Base-by-base conservation (phyloP, 2,888 invertebrate genomes). In the Notodonta dromedarius region DNA sequence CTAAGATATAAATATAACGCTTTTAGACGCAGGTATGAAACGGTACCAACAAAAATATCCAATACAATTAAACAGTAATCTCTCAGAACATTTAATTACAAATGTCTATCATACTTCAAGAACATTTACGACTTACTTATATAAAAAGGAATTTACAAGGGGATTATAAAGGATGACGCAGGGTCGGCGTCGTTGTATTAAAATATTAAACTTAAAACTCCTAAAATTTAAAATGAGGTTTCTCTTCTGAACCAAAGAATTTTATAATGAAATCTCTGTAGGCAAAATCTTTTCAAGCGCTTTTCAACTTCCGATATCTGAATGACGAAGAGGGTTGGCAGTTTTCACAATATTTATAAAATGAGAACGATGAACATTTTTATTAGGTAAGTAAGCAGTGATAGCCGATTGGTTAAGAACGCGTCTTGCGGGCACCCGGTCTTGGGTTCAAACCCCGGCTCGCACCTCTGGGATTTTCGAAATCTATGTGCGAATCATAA, bases 211-310 rank as follows among this genome's bases (percentile, higher is more conserved):
- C 61, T 69, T 63, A 67, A 74, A 79, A 80, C 79, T 80, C 79
- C 65, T 71, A 53, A 75, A 78, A 80, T 77, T 76, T 77, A 76
- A 78, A 80, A 75, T 72, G 74, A 73, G 70, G 73, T 78, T 71
- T 73, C 70, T 74, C 70, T 70, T 74, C 68, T 63, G 75, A 79
- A 78, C 77, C 74, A 71, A 80, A 80, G 78, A 80, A 82, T 80
- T 78, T 80, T 70, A 76, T 80, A 75, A 80, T 77, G 76, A 80
- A 82, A 79, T 76, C 77, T 77, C 76, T 77, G 74, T 73, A 62
- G 71, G 66, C 74, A 73, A 73, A 63, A 70, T 75, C 73, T 75
- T 76, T 78, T 75, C 70, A 65, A 77, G 71, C 69, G 74, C 72
- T 77, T 77, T 74, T 73, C 62, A 77, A 80, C 77, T 81, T 77